Evolutionary conservation across 2,797 vertebrate genomes (phyloP), one percentile per base, ranked within the genome.

Genomic region (Scyliorhinus canicula): DNA sequence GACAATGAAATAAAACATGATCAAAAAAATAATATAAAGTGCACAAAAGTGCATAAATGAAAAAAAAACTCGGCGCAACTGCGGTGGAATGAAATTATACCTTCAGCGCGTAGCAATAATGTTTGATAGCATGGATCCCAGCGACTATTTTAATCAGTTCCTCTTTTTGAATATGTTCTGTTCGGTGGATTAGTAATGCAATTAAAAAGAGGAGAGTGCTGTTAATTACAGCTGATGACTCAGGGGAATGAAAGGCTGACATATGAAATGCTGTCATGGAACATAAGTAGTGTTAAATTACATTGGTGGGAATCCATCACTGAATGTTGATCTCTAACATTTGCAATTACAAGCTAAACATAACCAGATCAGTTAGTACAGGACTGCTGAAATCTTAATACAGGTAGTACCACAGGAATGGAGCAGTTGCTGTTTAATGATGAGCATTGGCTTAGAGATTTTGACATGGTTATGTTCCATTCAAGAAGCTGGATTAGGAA

Each of bases 241-340:
- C 67, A 93, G 65, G 26, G 28, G 67, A 19, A 74, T 71, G 65
- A 74, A 94, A 74, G 93, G 31, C 44, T 93, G 65, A 50, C 28
- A 35, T 93, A 16, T 93, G 93, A 93, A 93, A 16, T 71, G 47
- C 65, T 71, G 63, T 69, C 93, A 93, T 50, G 63, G 60, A 67
- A 50, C 19, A 69, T 31, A 71, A 93, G 40, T 19, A 35, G 47
- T 94, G 47, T 74, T 74, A 94, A 52, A 74, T 94, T 52, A 55
- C 93, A 69, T 74, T 50, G 47, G 47, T 74, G 67, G 50, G 44
- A 71, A 74, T 71, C 67, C 31, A 94, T 50, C 31, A 19, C 14
- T 74, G 93, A 52, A 94, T 26, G 3, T 74, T 52, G 47, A 94
- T 6, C 93, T 74, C 67, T 14, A 94, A 28, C 26, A 94, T 90